phyloP scores from a whole-genome alignment of 2,888 invertebrate species.

The Dasypolia templi region DNA sequence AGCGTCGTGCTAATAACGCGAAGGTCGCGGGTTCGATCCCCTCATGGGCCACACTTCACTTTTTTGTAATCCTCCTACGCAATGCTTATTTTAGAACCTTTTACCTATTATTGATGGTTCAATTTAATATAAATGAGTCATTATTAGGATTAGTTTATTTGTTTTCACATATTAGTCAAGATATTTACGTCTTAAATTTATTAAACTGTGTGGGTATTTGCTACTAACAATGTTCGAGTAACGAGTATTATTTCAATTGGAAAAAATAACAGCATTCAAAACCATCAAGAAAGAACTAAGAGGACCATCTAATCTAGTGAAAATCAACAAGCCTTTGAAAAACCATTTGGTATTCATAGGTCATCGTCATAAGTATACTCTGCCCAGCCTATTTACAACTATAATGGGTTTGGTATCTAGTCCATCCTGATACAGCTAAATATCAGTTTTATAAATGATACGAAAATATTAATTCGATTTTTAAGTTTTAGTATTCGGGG shows the following conservation, averaged over 20 bases:
- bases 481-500: too few relatives aligned
- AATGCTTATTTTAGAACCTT: neutral
- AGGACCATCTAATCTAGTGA: neutral
- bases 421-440: neutral
- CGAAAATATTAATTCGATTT: too few relatives aligned
- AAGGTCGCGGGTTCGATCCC: conserved; percentile 69
- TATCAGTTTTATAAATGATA: too few relatives aligned
- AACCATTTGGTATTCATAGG: neutral
- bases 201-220: neutral
- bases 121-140: too few relatives aligned
- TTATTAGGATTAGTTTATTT: too few relatives aligned
- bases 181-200: neutral
- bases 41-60: conserved; percentile 59
- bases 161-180: neutral
- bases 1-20: conserved; percentile 68
- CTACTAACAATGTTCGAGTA: neutral
- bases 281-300: neutral
- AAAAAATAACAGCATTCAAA: neutral
- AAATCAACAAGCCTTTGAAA: neutral
- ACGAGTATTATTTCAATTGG: neutral
- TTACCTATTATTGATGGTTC: too few relatives aligned
- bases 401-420: neutral
- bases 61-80: neutral
- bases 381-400: neutral
- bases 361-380: too few relatives aligned